Percentiles rank a stretch among this genome's conserved stretches.
Conservation (phyloP, 2,113 vertebrate species). For the Agapornis roseicollis region DNA sequence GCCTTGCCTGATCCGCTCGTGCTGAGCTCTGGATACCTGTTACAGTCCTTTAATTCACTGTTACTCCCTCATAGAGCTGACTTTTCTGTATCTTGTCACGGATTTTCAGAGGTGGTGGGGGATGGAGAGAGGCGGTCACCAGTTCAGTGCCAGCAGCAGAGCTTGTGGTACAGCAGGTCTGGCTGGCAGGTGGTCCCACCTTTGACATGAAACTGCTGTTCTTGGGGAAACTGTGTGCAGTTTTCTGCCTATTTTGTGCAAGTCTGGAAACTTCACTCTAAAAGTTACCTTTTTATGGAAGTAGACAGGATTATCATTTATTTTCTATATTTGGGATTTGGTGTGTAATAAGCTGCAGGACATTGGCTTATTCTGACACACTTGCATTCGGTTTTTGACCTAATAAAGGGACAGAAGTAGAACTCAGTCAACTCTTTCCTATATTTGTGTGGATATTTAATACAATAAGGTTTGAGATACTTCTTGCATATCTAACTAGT, state of each 20-base stretch:
- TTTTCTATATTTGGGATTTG: slow-evolving; percentile 64
- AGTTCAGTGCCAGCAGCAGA: not conserved
- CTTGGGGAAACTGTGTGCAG: slow-evolving; percentile 55
- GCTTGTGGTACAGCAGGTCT: not conserved
- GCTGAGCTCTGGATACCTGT: not conserved
- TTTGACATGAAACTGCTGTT: slow-evolving; percentile 53
- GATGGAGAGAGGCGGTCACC: not conserved
- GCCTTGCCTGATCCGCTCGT: not conserved
- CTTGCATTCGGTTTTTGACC: slow-evolving; percentile 58
- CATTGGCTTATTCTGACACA: slow-evolving; percentile 63
- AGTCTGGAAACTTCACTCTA: slow-evolving; percentile 51
- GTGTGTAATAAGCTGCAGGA: slow-evolving; percentile 67
- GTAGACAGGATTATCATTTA: slow-evolving; percentile 66
- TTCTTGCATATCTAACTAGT: slow-evolving; percentile 36
- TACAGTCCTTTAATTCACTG: not conserved
- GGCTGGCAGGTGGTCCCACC: not conserved
- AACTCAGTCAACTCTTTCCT: slow-evolving; percentile 45
- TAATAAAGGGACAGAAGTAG: slow-evolving; percentile 56
- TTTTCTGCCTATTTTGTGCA: slow-evolving; percentile 56
- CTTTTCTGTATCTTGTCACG: not conserved
- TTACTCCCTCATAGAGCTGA: not conserved
- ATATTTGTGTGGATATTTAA: slow-evolving; percentile 52
- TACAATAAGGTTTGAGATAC: slow-evolving; percentile 17
- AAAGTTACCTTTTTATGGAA: slow-evolving; percentile 53
- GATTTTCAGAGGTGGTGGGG: not conserved